Base-by-base conservation (phyloP, 1,140 invertebrate genomes). In the Zaprionus nigranus region DNA sequence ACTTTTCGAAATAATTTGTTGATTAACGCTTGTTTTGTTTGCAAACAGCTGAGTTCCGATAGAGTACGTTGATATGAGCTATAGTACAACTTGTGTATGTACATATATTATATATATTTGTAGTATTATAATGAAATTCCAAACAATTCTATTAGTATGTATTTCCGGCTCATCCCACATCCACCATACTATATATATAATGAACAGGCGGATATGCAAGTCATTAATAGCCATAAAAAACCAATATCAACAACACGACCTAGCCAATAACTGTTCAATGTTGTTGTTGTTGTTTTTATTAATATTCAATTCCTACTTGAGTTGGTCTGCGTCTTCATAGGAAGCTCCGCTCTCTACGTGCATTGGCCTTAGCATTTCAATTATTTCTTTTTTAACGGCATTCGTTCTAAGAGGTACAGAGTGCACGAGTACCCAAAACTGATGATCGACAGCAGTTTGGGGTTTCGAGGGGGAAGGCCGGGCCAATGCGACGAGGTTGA, bases 121-220 rank as follows among this genome's bases (percentile, higher is more conserved):
- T 46, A 46, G 40, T 46, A 46, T 46, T n/a, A 17, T 17, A 46
- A 3, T 46, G 1, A 46, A n/a, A 46, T 43, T 40, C 11, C 24
- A 43, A 40, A 46, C 30, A 28, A 62, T 62, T 40, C 11, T 20
- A n/a, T n/a, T n/a, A 40, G 13, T 28, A n/a, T 30, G 2, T 58
- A 58, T 34, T 58, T 63, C 53, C 59, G 43, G 53, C 34, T 75
- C 53, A 69, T 70, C 58, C 67, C 43, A 57, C 43, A 57, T 62
- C 30, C 24, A 28, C 15, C 36, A 62, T 22, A 51, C n/a, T 34
- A 49, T 20, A 60, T 34, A 38, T 20, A 20, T 40, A 60, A 64
- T 66, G 58, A 79, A 54, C 22, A 43, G 51, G 22, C 60, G 66
- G 64, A 71, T 71, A 59, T 75, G 67, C 73, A 65, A 64, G 61